Evolutionary conservation across 2,888 invertebrate genomes (phyloP).

Genomic region (Dendrolimus pini): DNA sequence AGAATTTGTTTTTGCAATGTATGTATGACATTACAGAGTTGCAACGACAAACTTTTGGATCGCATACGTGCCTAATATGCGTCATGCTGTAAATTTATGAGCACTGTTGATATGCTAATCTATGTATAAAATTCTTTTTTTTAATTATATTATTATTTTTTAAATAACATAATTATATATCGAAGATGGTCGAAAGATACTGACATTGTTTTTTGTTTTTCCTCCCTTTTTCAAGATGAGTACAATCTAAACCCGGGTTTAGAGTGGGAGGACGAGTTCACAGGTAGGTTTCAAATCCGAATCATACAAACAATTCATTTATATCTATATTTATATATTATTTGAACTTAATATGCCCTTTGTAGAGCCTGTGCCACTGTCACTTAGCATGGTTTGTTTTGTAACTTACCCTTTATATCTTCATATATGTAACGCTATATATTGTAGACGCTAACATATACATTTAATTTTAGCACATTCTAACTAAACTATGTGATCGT

Average conservation of each 20-base stretch:
- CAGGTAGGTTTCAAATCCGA: conserved; percentile 91
- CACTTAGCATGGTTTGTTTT: conserved; percentile 68
- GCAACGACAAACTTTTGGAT: conserved; percentile 16
- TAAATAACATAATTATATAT: conserved; percentile 20
- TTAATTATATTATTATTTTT: conserved; percentile 41
- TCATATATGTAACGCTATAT: conserved; percentile 22
- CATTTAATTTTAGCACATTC: conserved; percentile 15
- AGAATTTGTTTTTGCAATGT: conserved; percentile 4
- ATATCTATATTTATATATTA: not conserved
- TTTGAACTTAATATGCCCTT: conserved; percentile 61
- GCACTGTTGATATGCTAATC: conserved; percentile 65
- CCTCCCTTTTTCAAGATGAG: conserved; percentile 93
- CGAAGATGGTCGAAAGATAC: conserved; percentile 65
- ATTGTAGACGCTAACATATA: conserved; percentile 18
- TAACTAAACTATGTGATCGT: not conserved
- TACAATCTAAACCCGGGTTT: conserved; percentile 99
- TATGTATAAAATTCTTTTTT: conserved; percentile 58
- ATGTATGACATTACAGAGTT: not conserved
- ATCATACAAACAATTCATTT: conserved; percentile 56
- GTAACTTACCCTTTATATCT: conserved; percentile 42
- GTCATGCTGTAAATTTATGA: conserved; percentile 66
- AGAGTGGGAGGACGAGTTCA: conserved; percentile 99
- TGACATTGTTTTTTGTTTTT: conserved; percentile 75
- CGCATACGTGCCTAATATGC: conserved; percentile 36
- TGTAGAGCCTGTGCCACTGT: conserved; percentile 69